These are phyloP conservation scores for Petrolisthes manimaculis DNA, from an alignment of 2,888 invertebrate species.

Conservation along the genomic window DNA sequence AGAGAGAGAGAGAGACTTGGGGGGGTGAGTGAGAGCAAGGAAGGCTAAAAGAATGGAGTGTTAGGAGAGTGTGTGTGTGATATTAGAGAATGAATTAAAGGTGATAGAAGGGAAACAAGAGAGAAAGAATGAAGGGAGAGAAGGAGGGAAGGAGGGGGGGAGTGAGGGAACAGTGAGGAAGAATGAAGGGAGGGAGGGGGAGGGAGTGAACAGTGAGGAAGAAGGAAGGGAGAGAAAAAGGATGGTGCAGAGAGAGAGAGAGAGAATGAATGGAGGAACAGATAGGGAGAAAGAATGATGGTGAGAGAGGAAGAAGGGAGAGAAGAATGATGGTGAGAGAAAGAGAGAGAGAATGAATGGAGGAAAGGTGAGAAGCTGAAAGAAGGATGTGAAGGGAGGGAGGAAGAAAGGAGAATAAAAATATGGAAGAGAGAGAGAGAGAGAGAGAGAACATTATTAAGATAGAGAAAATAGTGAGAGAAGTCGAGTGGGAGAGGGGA, in stretches of 20 bases:
- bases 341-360: neutral
- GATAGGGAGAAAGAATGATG: neutral
- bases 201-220: neutral
- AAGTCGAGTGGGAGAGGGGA: no score
- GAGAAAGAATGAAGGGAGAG: neutral
- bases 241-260: neutral
- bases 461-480: no score
- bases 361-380: no score
- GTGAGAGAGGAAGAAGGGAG: neutral
- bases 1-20: slow-evolving; percentile 26
- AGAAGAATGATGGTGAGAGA: slow-evolving; percentile 16
- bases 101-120: neutral
- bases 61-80: neutral
- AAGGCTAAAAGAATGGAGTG: neutral
- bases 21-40: slow-evolving; percentile 2
- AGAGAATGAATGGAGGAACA: neutral
- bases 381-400: no score
- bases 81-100: neutral
- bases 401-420: no score
- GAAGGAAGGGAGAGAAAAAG: neutral
- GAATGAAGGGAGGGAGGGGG: neutral
- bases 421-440: no score
- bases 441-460: no score
- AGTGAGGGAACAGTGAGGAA: neutral
- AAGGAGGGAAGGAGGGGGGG: neutral